Percentiles rank a stretch among this genome's conserved stretches.
Evolutionary conservation across 1,140 invertebrate species (phyloP).

Genomic region (Octopus bimaculoides): DNA sequence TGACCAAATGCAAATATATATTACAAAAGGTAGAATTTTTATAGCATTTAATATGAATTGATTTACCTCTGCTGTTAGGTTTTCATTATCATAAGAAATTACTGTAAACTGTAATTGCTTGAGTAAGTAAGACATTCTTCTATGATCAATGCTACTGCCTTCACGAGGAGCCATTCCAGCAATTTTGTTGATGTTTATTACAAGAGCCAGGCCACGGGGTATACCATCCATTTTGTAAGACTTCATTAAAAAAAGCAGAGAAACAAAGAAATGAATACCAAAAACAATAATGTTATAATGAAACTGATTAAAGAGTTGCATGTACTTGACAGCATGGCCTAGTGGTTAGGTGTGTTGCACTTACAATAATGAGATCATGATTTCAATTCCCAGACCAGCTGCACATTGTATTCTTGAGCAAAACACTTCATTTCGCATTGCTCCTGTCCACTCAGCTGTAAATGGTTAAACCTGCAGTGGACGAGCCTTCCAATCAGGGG

Average conservation of each 20-base stretch:
- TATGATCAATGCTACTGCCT: conserved; percentile 48
- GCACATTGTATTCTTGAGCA: neutral
- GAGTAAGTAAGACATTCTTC: conserved; percentile 46
- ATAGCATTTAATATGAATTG: neutral
- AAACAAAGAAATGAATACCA: neutral
- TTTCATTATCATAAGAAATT: conserved; percentile 37
- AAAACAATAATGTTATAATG: neutral
- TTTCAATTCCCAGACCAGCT: neutral
- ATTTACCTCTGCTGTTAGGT: conserved; percentile 45
- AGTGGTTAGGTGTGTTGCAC: neutral
- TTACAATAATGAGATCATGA: neutral
- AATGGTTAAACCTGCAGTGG: no score
- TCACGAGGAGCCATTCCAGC: conserved; percentile 38
- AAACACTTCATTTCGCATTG: neutral
- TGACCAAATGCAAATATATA: neutral
- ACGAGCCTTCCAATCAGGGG: no score
- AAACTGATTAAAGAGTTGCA: neutral
- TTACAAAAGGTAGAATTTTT: neutral
- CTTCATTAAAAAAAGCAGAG: conserved; percentile 24
- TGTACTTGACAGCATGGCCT: no score
- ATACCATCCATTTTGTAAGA: conserved; percentile 43
- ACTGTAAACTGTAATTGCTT: conserved; percentile 49
- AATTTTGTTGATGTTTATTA: conserved; percentile 50
- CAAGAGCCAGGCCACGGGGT: conserved; percentile 44
- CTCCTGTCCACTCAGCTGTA: no score